A percentile compares a stretch with the other conserved stretches of the same genome.
Conservation (phyloP, 2,888 invertebrate genomes). For the Serrognathus titanus region DNA sequence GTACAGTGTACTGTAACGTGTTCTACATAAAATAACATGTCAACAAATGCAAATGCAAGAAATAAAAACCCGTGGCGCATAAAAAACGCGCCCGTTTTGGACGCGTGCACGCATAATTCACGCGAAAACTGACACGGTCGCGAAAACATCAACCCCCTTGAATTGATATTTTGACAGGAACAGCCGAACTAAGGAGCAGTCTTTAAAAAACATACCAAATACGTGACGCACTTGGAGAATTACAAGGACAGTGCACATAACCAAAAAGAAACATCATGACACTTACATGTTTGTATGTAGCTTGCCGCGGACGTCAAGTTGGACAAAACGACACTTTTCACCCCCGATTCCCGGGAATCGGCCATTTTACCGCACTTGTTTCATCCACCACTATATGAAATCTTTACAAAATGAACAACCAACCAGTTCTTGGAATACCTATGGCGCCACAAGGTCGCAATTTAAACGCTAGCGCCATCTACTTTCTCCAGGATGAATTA, state of each 20-base stretch:
- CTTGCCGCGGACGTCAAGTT: constrained; percentile 36
- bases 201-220: too few species aligned
- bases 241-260: constrained; percentile 8
- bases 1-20: constrained; percentile 2
- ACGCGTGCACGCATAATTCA: too few species aligned
- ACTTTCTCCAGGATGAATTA: neutral
- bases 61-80: too few species aligned
- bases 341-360: constrained; percentile 35
- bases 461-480: constrained; percentile 16
- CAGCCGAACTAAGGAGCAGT: too few species aligned
- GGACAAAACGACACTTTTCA: constrained; percentile 35
- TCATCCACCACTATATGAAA: constrained; percentile 27
- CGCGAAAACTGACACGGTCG: too few species aligned
- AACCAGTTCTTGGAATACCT: constrained; percentile 21
- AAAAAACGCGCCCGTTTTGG: too few species aligned
- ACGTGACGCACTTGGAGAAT: constrained; percentile 8
- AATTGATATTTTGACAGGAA: too few species aligned
- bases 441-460: constrained; percentile 14
- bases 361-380: constrained; percentile 33
- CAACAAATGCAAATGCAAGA: constrained; percentile 5
- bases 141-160: too few species aligned
- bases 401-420: constrained; percentile 21
- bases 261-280: neutral
- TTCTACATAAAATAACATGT: constrained; percentile 15
- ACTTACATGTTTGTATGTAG: constrained; percentile 42